phyloP scores from a whole-genome alignment of 2,888 invertebrate species.

The Erebia ligea region DNA sequence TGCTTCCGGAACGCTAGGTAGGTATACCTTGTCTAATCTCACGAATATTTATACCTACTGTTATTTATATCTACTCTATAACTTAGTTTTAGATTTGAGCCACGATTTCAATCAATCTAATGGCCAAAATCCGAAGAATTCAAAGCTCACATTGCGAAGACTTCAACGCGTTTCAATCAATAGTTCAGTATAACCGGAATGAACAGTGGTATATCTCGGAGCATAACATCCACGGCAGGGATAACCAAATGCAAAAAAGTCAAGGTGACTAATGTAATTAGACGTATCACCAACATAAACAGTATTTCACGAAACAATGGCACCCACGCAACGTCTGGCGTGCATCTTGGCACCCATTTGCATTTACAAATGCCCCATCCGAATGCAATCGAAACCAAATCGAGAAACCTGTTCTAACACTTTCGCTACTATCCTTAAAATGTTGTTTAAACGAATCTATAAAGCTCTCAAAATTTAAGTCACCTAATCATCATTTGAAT shows the following conservation, averaged over 20 bases:
- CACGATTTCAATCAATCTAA: neutral
- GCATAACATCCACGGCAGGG: neutral
- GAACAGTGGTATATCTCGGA: neutral
- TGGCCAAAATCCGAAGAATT: neutral
- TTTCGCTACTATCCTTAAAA: constrained; percentile 74
- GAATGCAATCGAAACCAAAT: constrained; percentile 54
- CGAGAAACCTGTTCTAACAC: constrained; percentile 73
- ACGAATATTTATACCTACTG: neutral
- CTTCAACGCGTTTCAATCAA: constrained; percentile 3
- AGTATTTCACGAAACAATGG: constrained; percentile 73
- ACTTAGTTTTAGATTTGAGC: neutral
- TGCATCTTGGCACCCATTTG: constrained; percentile 67
- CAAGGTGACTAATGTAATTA: constrained; percentile 53
- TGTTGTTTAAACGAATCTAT: constrained; percentile 64
- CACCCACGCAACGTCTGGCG: constrained; percentile 77
- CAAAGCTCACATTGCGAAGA: neutral
- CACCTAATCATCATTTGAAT: constrained; percentile 28
- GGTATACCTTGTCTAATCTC: no score
- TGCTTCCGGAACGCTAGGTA: no score
- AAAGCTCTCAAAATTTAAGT: constrained; percentile 20
- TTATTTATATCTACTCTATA: neutral
- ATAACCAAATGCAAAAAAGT: constrained; percentile 16
- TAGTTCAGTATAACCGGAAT: neutral
- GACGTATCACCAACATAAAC: constrained; percentile 48
- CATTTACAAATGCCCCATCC: constrained; percentile 59